Base-by-base conservation (phyloP, 2,888 invertebrate species). In the Spodoptera picta region DNA sequence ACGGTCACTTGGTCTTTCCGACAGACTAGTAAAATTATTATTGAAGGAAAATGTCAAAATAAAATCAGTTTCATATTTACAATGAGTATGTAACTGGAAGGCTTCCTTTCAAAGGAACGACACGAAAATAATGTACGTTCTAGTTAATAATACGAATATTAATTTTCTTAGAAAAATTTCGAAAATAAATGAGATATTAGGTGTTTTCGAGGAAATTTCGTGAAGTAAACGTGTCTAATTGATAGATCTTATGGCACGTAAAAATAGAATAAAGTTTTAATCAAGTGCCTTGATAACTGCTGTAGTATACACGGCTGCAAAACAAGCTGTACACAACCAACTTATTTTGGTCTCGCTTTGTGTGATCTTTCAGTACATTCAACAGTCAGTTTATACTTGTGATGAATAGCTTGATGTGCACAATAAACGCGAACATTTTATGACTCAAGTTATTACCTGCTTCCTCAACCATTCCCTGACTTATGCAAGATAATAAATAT, bases 401-500 rank as follows among this genome's bases (percentile, higher is more conserved):
- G 2, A 4, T 27, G 27, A 4, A 27, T 27, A 27, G 4, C 27
- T 27, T 27, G 27, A 27, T 27, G 5, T 3, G 27, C 5, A 48
- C 23, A 69, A 69, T 75, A 71, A 75, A 71, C 48, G 41, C 58
- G 46, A 48, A 46, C 12, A 12, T 59, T 75, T 71, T 75, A 74
- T 49, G 70, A 45, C 55, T 50, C 52, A 56, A 55, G 52, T 64
- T 69, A 74, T 47, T 24, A 59, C 52, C 46, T 9, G 27, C 36
- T 64, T 53, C 47, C 63, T 53, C 31, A 23, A 12, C 44, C n/a
- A 48, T 52, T 27, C 27, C 44, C 45, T 7, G 52, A 49, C 27
- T 63, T 58, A 48, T 47, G 57, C 51, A 46, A 46, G 51, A 55
- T 54, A 55, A 47, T 74, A 74, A 71, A 74, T 58, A 56, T 63